Conservation (phyloP, 2,113 vertebrate genomes). For the Damaliscus lunatus region DNA sequence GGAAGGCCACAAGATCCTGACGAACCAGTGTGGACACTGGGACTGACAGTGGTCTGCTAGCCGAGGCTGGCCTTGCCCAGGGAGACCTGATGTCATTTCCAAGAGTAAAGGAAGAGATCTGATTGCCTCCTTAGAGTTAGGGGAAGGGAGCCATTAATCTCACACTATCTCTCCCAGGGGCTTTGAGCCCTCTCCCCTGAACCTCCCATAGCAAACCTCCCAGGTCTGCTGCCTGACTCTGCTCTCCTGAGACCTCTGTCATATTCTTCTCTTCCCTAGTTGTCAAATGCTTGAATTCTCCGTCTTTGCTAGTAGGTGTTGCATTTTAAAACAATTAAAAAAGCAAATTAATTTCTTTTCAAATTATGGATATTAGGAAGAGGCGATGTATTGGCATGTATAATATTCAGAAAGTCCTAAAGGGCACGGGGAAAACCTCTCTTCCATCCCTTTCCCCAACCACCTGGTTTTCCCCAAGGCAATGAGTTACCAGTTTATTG, state of each 20-base stretch:
- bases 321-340: neutral
- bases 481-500: neutral
- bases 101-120: slow-evolving; percentile 24
- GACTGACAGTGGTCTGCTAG: slow-evolving; percentile 25
- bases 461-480: neutral
- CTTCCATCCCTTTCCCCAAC: neutral
- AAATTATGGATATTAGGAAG: neutral
- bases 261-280: neutral
- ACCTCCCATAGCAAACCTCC: neutral
- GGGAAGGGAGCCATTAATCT: neutral
- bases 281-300: neutral
- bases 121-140: neutral
- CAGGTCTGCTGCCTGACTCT: neutral
- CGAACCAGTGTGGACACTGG: slow-evolving; percentile 7
- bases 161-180: neutral
- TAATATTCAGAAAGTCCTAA: neutral
- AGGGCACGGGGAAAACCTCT: neutral
- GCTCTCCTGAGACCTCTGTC: neutral
- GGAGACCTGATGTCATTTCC: slow-evolving; percentile 36
- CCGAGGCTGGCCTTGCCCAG: neutral
- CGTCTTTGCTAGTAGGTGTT: neutral
- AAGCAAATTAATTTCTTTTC: neutral
- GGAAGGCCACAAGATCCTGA: slow-evolving; percentile 12
- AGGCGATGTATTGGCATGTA: neutral
- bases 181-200: neutral